Evolutionary conservation across 2,888 invertebrate species (phyloP).

Genomic region (Cheiracanthium punctorium): DNA sequence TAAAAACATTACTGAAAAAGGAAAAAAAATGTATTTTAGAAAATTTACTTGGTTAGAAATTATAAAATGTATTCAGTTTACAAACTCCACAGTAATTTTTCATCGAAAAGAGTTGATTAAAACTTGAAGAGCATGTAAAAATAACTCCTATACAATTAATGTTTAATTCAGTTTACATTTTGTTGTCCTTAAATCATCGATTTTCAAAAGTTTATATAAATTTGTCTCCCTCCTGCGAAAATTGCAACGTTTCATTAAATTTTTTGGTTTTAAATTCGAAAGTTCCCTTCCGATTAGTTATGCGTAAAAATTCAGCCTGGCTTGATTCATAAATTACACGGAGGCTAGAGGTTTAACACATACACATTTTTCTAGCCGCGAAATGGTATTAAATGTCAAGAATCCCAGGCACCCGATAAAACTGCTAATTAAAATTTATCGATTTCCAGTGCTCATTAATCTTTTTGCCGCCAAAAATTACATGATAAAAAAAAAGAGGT

Average conservation of each 20-base stretch:
- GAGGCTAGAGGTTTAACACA: constrained; percentile 65
- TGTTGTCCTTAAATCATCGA: constrained; percentile 21
- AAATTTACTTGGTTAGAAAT: too few relatives aligned
- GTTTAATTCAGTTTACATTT: background rate
- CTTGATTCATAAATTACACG: constrained; percentile 64
- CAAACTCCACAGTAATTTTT: background rate
- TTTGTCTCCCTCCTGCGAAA: constrained; percentile 18
- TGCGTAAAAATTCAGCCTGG: constrained; percentile 41
- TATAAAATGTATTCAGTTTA: too few relatives aligned
- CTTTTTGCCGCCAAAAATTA: constrained; percentile 69
- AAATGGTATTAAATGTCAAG: constrained; percentile 68
- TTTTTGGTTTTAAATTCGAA: constrained; percentile 40
- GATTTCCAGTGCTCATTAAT: constrained; percentile 64
- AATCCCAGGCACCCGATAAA: constrained; percentile 65
- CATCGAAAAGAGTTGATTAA: background rate
- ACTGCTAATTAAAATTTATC: constrained; percentile 70
- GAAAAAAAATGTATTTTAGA: too few relatives aligned
- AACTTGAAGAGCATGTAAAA: background rate
- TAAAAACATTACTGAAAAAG: too few relatives aligned
- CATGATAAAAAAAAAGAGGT: constrained; percentile 34
- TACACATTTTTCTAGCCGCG: constrained; percentile 67
- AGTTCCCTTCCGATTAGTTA: constrained; percentile 35
- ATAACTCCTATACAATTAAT: background rate
- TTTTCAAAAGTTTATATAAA: constrained; percentile 60
- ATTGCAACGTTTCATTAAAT: constrained; percentile 44